Conservation (phyloP, 2,113 vertebrate genomes). For the Thalassoma bifasciatum region DNA sequence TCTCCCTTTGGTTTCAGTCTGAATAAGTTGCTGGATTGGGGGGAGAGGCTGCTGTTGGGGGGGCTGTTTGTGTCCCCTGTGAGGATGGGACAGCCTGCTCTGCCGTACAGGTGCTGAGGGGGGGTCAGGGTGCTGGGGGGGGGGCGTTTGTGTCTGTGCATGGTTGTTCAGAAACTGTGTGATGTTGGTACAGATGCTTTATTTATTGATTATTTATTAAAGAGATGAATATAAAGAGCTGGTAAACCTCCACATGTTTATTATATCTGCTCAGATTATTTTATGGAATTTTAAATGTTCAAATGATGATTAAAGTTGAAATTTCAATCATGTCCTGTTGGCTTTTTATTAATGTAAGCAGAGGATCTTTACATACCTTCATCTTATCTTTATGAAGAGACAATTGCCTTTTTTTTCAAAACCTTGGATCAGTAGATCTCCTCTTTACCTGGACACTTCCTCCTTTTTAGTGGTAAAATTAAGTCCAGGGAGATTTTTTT, state of each 20-base stretch:
- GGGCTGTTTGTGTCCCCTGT: slow-evolving; percentile 73
- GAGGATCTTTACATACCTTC: too few species aligned
- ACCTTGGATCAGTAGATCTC: too few species aligned
- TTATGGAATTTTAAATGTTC: not conserved
- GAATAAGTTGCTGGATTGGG: slow-evolving; percentile 82
- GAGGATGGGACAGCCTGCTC: slow-evolving; percentile 76
- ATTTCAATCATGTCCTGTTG: slow-evolving; percentile 5
- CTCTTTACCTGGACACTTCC: too few species aligned
- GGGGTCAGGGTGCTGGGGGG: not conserved
- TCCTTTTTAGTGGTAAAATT: too few species aligned
- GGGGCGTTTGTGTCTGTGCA: slow-evolving; percentile 5
- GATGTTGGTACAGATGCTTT: not conserved
- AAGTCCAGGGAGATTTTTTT: too few species aligned
- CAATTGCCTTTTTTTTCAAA: too few species aligned
- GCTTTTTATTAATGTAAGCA: not conserved
- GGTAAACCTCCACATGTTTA: too few species aligned
- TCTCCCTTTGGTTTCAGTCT: slow-evolving; percentile 78
- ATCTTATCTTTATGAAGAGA: too few species aligned
- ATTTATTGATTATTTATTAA: slow-evolving; percentile 43
- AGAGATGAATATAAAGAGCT: slow-evolving; percentile 32
- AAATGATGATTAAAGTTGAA: slow-evolving; percentile 73
- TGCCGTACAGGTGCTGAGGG: slow-evolving; percentile 79
- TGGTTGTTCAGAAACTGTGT: slow-evolving; percentile 6
- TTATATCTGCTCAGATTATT: too few species aligned
- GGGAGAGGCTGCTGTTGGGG: slow-evolving; percentile 79